Evolutionary conservation across 2,797 vertebrate genomes (phyloP).

Genomic region (Podarcis siculus): DNA sequence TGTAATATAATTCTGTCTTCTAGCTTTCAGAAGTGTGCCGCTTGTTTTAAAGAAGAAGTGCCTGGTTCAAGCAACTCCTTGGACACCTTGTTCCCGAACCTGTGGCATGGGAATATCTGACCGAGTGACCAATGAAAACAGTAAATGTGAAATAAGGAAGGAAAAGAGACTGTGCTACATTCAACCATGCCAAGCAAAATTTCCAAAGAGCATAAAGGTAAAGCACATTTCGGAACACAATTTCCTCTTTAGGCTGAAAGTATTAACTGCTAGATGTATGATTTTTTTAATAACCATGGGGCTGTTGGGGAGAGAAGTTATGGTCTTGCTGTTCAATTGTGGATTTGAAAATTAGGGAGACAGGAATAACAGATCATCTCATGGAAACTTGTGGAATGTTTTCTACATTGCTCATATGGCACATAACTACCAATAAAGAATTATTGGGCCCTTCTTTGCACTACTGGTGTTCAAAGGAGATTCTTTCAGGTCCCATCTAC

Average conservation of each 20-base stretch:
- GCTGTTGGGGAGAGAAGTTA: not conserved
- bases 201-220: slow-evolving; percentile 86
- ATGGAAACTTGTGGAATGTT: not conserved
- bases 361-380: not conserved
- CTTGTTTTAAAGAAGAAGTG: slow-evolving; percentile 94
- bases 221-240: slow-evolving; percentile 1
- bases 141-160: slow-evolving; percentile 91
- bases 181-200: slow-evolving; percentile 84
- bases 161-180: slow-evolving; percentile 91
- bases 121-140: slow-evolving; percentile 91
- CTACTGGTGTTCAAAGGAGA: not conserved
- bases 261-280: not conserved
- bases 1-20: slow-evolving; percentile 55
- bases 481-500: no score
- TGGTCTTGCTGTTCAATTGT: not conserved
- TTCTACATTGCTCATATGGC: not conserved
- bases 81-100: slow-evolving; percentile 92
- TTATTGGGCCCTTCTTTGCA: not conserved
- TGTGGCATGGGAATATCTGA: slow-evolving; percentile 93
- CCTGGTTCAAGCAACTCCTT: slow-evolving; percentile 90
- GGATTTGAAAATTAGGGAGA: not conserved
- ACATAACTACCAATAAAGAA: not conserved
- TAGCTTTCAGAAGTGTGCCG: slow-evolving; percentile 93
- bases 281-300: not conserved
- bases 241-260: not conserved